Base-by-base conservation (phyloP, 1,140 invertebrate species). In the Gonatopus flavifemur region DNA sequence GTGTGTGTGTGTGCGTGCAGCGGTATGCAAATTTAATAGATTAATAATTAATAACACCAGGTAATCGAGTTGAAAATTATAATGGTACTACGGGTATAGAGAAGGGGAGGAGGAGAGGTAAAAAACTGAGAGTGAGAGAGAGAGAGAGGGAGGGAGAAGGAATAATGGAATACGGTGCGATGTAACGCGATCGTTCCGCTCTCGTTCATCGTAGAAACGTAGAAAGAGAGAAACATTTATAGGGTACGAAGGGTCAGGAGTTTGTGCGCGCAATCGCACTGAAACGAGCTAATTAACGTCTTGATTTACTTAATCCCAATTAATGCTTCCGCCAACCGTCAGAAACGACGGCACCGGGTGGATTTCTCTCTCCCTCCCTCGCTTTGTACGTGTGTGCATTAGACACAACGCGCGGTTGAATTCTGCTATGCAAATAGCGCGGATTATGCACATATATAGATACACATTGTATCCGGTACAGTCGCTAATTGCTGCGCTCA, bases 231-330 rank as follows among this genome's bases (percentile, higher is more conserved):
- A 30, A 24, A 53, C 41, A 42, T 37, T 49, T 55, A 39, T 38
- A 50, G 55, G 16, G 32, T 39, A 20, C 22, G 42, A 43, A 13
- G 54, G 37, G 28, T 49, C 44, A 32, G 42, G 28, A 16, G 16
- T 21, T n/a, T 5, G 20, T 28, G 51, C 36, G 45, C 49, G 55
- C 49, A 40, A 43, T 44, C 40, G 47, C 46, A 31, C 52, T 55
- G 45, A 40, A 46, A 55, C 59, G 48, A 58, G 61, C 56, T 62
- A 78, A 78, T 78, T 78, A 78, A 73, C 72, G 72, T 77, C 74
- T 78, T 78, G 74, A 78, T 78, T 78, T 78, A 78, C 76, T 78
- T 78, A 78, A 78, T 78, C 74, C 76, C 74, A 78, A 78, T 78
- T 78, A 78, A 78, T 76, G 61, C 69, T 61, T 57, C 60, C 56